Base-by-base conservation (phyloP, 2,888 invertebrate species). In the Polia nebulosa region DNA sequence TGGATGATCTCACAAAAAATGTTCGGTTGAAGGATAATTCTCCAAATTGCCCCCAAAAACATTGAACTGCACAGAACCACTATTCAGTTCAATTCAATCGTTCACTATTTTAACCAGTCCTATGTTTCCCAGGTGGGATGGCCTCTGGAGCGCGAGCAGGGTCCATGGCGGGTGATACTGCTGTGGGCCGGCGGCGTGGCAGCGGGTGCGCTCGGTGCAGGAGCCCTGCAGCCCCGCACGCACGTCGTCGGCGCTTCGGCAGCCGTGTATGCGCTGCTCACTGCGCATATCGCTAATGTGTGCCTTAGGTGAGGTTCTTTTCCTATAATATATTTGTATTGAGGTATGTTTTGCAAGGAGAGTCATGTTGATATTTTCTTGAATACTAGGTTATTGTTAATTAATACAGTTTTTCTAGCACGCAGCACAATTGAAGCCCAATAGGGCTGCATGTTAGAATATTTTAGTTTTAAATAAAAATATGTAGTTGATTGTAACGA, bases 211-310 rank as follows among this genome's bases (percentile, higher is more conserved):
- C 93, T 98, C 72, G 97, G 97, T 52, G 97, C 97, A 1, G 97
- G 97, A 32, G 96, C 97, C 65, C 96, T 98, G 86, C 97, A 98
- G 90, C 97, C 98, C 32, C 95, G 95, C 72, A 97, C 98, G 71
- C 97, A 97, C 85, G 96, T 99, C 82, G 97, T 98, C 56, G 99
- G 99, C 25, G 98, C 99, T 44, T 98, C 98, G 0, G 99, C 98
- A 1, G 99, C 99, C 9, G 98, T 99, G 64, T 99, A 99, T 91
- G 98, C 98, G 29, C 94, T 99, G 79, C 96, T 99, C 73, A 97
- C 98, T 59, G 98, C 99, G 74, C 98, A 99, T 91, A 95, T 99
- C 65, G 97, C 99, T 58, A 98, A 99, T 93, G 97, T 98, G 78
- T 95, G 97, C 87, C 95, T 98, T 4, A 92, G 94, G 95, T 95